phyloP scores from a whole-genome alignment of 2,797 vertebrate species.

The Alfaro cultratus region DNA sequence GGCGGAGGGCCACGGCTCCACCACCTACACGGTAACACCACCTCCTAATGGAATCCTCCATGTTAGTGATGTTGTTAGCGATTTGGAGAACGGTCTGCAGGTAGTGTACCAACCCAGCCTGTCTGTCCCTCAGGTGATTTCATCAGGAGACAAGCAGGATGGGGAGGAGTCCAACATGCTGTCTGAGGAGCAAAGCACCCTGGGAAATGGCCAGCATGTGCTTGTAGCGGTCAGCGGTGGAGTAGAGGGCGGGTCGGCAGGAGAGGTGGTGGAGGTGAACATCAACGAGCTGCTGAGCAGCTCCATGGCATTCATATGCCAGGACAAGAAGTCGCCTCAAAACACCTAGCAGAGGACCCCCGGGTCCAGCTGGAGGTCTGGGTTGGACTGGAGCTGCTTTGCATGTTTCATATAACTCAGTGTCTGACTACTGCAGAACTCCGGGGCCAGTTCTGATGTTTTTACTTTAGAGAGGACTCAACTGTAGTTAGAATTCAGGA shows the following conservation, averaged over 20 bases:
- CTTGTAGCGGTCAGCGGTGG: slow-evolving; percentile 81
- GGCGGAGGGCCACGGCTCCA: slow-evolving; percentile 47
- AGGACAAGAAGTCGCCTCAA: slow-evolving; percentile 71
- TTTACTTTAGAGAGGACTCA: background rate
- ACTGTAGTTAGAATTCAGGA: background rate
- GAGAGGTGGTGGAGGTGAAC: slow-evolving; percentile 84
- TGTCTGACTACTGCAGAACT: background rate
- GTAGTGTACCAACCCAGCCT: background rate
- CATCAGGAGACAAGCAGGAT: slow-evolving; percentile 34
- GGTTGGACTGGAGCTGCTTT: background rate
- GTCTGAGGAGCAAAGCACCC: slow-evolving; percentile 75
- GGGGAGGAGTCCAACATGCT: slow-evolving; percentile 67
- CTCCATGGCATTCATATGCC: slow-evolving; percentile 86
- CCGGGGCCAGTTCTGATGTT: background rate
- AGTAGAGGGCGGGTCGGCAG: slow-evolving; percentile 55
- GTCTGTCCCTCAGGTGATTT: slow-evolving; percentile 76
- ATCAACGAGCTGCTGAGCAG: slow-evolving; percentile 86
- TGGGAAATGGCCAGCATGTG: slow-evolving; percentile 80
- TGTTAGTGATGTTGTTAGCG: background rate
- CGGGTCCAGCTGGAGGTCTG: background rate
- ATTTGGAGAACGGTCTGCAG: background rate
- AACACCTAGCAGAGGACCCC: slow-evolving; percentile 1
- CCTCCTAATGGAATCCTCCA: background rate
- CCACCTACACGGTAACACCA: slow-evolving; percentile 71
- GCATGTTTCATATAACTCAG: background rate